phyloP scores from a whole-genome alignment of 2,888 invertebrate species.

The Amphipoea oculea region DNA sequence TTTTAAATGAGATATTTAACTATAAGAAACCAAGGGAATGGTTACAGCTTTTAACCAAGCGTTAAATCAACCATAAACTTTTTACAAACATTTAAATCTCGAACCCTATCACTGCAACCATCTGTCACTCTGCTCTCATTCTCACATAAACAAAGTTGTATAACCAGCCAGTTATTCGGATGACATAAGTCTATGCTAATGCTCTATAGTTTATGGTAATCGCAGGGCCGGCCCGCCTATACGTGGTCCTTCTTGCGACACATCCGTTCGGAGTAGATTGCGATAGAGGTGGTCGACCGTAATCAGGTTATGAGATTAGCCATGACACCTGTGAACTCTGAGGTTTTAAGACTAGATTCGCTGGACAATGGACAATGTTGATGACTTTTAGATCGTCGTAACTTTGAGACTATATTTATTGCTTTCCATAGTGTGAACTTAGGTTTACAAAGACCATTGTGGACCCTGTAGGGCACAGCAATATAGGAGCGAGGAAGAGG shows the following conservation, averaged over 20 bases:
- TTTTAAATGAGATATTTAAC: background rate
- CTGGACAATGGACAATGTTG: background rate
- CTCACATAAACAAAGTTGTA: constrained; percentile 49
- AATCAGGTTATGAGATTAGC: constrained; percentile 50
- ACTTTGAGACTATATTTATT: background rate
- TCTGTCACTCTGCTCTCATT: constrained; percentile 53
- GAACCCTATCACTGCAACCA: constrained; percentile 23
- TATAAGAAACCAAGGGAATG: background rate
- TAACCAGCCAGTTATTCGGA: constrained; percentile 57
- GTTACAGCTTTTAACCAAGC: background rate
- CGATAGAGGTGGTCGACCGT: constrained; percentile 26
- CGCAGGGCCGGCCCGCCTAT: constrained; percentile 58
- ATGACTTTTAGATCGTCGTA: too few species aligned
- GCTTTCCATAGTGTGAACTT: too few species aligned
- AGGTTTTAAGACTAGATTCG: background rate
- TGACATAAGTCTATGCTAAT: constrained; percentile 64
- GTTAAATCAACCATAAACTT: constrained; percentile 4
- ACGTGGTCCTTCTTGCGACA: constrained; percentile 54
- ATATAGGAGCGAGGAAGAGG: background rate
- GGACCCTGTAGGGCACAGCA: background rate
- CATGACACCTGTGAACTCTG: constrained; percentile 49
- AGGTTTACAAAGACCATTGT: background rate
- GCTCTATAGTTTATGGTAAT: constrained; percentile 57
- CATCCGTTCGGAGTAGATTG: constrained; percentile 49
- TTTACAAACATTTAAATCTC: constrained; percentile 23